These are phyloP conservation scores for Notechis scutatus DNA, from an alignment of 2,113 vertebrate species.

Conservation along the genomic window DNA sequence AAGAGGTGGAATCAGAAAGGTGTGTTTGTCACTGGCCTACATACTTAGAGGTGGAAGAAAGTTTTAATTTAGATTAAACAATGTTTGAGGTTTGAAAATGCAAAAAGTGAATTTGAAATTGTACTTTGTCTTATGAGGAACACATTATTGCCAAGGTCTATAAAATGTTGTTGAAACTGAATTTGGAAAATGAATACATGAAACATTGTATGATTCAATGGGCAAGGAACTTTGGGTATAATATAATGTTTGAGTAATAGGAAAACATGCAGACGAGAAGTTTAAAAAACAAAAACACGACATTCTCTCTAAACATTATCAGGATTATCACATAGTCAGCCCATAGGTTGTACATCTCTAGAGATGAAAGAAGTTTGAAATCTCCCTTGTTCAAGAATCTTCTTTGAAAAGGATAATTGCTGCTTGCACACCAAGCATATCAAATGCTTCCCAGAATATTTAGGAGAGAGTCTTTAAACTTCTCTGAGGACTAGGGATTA, in stretches of 20 bases:
- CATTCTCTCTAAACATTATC: background rate
- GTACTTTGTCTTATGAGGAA: background rate
- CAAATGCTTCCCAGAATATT: background rate
- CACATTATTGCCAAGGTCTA: background rate
- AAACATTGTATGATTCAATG: background rate
- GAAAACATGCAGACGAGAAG: background rate
- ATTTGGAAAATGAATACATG: background rate
- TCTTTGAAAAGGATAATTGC: background rate
- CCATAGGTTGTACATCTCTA: background rate
- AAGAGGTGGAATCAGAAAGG: background rate
- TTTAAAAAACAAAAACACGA: background rate
- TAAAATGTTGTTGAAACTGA: background rate
- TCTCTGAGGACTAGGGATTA: background rate
- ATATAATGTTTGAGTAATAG: background rate
- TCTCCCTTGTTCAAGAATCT: background rate
- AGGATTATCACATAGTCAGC: background rate
- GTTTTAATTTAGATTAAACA: background rate
- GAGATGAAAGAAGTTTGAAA: background rate
- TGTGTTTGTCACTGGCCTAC: background rate
- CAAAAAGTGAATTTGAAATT: background rate
- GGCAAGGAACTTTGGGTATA: background rate
- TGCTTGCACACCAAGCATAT: background rate
- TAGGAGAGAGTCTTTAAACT: background rate
- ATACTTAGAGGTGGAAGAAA: background rate
- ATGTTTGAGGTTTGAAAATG: background rate